Evolutionary conservation across 1,140 invertebrate species (phyloP).

Genomic region (Trissolcus basalis): DNA sequence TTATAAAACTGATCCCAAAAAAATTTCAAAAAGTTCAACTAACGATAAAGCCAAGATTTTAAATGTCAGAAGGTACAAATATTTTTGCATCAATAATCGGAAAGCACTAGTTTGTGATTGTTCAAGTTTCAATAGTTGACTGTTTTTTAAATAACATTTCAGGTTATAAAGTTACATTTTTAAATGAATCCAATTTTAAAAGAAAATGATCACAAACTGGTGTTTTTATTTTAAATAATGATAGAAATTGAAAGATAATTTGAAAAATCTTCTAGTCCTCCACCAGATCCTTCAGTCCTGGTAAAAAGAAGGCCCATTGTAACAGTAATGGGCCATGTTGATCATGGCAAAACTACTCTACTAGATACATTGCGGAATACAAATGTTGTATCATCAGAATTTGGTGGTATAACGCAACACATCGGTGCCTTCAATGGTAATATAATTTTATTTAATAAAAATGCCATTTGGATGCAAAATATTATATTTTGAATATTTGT

Average conservation of each 20-base stretch:
- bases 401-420: conserved; percentile 99
- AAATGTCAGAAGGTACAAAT: conserved; percentile 45
- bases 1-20: conserved; percentile 74
- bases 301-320: conserved; percentile 91
- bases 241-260: conserved; percentile 35
- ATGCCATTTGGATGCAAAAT: no score
- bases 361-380: conserved; percentile 92
- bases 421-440: conserved; percentile 96
- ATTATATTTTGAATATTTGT: no score
- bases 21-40: neutral
- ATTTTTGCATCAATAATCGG: no score
- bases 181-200: no score
- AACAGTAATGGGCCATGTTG: conserved; percentile 99
- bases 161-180: no score
- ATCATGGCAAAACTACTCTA: conserved; percentile 99
- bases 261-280: conserved; percentile 67
- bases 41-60: conserved; percentile 26
- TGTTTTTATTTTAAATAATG: conserved; percentile 57
- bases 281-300: conserved; percentile 79
- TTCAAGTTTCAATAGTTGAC: no score
- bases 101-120: no score
- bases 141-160: no score
- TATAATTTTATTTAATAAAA: neutral
- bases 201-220: no score
- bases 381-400: conserved; percentile 91